A percentile compares a stretch with the other conserved stretches of the same genome.
Evolutionary conservation across 1,140 invertebrate species (phyloP).

Genomic region (Onthophagus taurus): DNA sequence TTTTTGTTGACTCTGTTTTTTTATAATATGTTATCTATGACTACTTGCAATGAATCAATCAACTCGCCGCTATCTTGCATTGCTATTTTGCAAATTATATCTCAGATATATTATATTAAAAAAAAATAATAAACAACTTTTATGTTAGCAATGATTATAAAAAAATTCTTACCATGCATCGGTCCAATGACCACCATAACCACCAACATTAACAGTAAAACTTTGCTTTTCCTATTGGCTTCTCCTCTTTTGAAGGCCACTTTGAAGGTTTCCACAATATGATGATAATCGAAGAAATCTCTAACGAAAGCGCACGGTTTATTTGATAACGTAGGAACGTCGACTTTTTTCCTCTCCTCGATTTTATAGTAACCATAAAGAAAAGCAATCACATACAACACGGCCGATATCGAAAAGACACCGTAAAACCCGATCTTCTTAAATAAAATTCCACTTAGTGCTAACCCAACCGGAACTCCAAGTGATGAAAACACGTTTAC

Average conservation of each 20-base stretch:
- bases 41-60: no score
- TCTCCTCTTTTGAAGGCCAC: slow-evolving; percentile 66
- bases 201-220: slow-evolving; percentile 65
- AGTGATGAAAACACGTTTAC: slow-evolving; percentile 73
- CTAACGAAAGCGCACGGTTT: slow-evolving; percentile 33
- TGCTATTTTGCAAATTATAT: no score
- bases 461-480: slow-evolving; percentile 69
- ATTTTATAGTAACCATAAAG: slow-evolving; percentile 58
- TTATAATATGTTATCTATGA: no score
- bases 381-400: slow-evolving; percentile 63
- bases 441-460: slow-evolving; percentile 59
- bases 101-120: neutral
- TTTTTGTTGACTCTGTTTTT: no score
- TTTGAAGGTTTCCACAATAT: slow-evolving; percentile 62
- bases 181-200: slow-evolving; percentile 77
- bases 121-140: slow-evolving; percentile 14
- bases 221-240: slow-evolving; percentile 58
- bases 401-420: slow-evolving; percentile 62
- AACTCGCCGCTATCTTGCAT: no score
- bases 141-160: slow-evolving; percentile 1
- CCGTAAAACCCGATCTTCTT: slow-evolving; percentile 71
- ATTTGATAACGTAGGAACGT: slow-evolving; percentile 36
- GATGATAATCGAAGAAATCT: slow-evolving; percentile 63
- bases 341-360: slow-evolving; percentile 46
- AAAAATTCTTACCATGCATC: slow-evolving; percentile 57